Conservation (phyloP, 2,113 vertebrate genomes). For the Pluvialis apricaria region DNA sequence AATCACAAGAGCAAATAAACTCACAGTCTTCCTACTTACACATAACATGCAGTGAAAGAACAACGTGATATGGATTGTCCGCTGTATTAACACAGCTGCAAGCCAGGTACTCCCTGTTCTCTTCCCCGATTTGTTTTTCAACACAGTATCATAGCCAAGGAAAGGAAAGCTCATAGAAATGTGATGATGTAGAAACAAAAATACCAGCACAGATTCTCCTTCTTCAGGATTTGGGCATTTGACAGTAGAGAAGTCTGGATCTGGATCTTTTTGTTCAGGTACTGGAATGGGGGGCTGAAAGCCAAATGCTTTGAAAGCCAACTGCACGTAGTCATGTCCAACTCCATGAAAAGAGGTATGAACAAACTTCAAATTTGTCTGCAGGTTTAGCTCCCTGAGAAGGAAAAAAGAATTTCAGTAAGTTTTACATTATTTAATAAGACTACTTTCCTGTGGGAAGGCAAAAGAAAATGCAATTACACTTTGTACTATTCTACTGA, state of each 20-base stretch:
- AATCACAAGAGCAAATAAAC: background rate
- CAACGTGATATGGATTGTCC: background rate
- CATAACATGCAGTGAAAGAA: background rate
- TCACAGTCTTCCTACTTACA: background rate
- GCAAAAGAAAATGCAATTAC: background rate
- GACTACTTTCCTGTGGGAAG: background rate
- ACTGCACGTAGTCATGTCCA: slow-evolving; percentile 86
- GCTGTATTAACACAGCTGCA: background rate
- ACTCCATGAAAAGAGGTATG: slow-evolving; percentile 96
- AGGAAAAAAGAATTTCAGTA: background rate
- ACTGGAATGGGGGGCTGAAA: slow-evolving; percentile 90
- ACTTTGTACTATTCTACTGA: background rate
- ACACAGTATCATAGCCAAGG: background rate
- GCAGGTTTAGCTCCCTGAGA: slow-evolving; percentile 81
- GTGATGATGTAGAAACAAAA: background rate
- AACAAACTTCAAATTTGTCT: slow-evolving; percentile 82
- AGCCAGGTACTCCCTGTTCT: background rate
- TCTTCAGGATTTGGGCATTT: slow-evolving; percentile 95
- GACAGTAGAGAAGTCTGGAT: slow-evolving; percentile 91
- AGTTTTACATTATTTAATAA: background rate
- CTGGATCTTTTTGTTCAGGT: slow-evolving; percentile 91
- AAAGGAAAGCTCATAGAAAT: background rate
- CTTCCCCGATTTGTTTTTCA: background rate
- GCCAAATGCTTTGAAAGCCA: slow-evolving; percentile 86
- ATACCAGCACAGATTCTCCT: slow-evolving; percentile 90